These are phyloP conservation scores for Ailuropoda melanoleuca DNA, from an alignment of 2,113 vertebrate species.

Conservation along the genomic window DNA sequence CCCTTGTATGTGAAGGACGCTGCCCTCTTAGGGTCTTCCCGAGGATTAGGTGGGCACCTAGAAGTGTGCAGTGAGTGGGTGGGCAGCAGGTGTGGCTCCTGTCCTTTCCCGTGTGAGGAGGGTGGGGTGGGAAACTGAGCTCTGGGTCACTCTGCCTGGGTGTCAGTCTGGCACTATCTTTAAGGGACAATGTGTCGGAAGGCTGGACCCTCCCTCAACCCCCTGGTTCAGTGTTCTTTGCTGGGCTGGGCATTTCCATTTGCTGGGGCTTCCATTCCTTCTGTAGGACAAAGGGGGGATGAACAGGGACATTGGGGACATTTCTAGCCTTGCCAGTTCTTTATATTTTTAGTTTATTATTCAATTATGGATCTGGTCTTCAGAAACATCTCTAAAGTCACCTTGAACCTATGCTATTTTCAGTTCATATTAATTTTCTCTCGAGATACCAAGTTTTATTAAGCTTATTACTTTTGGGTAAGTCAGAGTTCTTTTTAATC, in stretches of 20 bases:
- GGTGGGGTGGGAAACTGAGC: too few relatives aligned
- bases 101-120: background rate
- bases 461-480: conserved; percentile 39
- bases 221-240: background rate
- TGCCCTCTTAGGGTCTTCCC: background rate
- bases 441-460: conserved; percentile 61
- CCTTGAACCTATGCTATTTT: conserved; percentile 45
- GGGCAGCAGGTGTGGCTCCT: too few relatives aligned
- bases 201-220: background rate
- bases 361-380: conserved; percentile 13
- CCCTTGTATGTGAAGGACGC: background rate
- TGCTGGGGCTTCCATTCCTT: background rate
- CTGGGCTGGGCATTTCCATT: background rate
- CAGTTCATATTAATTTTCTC: conserved; percentile 58
- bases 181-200: background rate
- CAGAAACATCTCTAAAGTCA: conserved; percentile 34
- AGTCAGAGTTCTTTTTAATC: conserved; percentile 42
- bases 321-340: background rate
- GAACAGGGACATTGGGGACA: too few relatives aligned
- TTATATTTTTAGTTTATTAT: conserved; percentile 44
- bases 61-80: background rate
- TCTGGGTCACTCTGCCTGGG: background rate
- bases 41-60: background rate
- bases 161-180: background rate
- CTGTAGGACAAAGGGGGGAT: background rate